Base-by-base conservation (phyloP, 2,888 invertebrate species). In the Odontocerum albicorne region DNA sequence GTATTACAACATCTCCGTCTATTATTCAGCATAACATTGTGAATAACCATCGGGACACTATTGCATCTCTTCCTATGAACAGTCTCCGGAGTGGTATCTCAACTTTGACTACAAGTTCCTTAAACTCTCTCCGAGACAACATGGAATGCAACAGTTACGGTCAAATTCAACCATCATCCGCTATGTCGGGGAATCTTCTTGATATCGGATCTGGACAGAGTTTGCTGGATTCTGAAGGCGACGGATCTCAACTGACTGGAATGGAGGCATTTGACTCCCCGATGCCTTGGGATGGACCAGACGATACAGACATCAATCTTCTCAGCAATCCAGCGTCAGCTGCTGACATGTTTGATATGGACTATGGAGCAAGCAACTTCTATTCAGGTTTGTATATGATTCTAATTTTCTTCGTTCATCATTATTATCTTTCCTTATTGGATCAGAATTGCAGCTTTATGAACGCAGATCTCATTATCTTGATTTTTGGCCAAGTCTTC, bases 191-290 rank as follows among this genome's bases (percentile, higher is more conserved):
- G 6, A 60, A 39, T n/a, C 16, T 46, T 19, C 16, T 54, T 4
- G 57, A 56, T 12, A 27, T 60, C 3, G 35, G 33, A 4, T 39
- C 54, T 1, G 33, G 35, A 10, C 38, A 49, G 12, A 35, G 47
- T 8, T 47, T 57, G 6, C 33, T 57, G 20, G 55, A 57, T 17
- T 19, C 40, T 13, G 46, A 16, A 3, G 32, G 31, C 2, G 44
- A 36, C 8, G 53, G 39, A n/a, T 39, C 38, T 1, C 43, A 54
- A 16, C 20, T 60, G 22, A 50, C 57, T 6, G 46, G 54, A 13
- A 55, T 60, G 54, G 57, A 60, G 6, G 39, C 49, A 1, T 59
- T 49, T 20, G 56, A 57, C 33, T 49, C 52, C 8, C 56, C 53
- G 2, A 56, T 57, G 42, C 54, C 50, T 3, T 60, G 60, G 60